phyloP scores from a whole-genome alignment of 2,797 vertebrate species.

The Calcarius lapponicus region DNA sequence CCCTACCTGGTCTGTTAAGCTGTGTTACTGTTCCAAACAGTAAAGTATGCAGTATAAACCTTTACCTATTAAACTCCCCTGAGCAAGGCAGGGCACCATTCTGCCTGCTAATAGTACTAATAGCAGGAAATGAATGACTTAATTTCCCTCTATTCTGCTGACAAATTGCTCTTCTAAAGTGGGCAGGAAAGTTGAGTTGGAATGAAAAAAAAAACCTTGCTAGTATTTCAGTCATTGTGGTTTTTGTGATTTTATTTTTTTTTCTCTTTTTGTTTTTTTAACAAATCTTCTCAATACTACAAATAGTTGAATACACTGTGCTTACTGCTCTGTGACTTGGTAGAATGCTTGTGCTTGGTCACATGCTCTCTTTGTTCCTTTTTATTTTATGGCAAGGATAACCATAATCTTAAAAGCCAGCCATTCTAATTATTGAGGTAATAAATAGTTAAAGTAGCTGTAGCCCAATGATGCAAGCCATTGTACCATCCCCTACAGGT shows the following conservation, averaged over 20 bases:
- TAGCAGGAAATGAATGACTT: neutral
- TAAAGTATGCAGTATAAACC: neutral
- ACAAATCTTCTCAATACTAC: neutral
- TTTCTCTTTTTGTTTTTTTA: neutral
- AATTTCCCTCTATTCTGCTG: neutral
- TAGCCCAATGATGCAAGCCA: neutral
- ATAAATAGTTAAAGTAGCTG: neutral
- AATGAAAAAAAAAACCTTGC: neutral
- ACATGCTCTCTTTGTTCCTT: neutral
- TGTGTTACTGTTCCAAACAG: neutral
- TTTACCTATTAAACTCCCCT: neutral
- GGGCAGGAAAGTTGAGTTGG: neutral
- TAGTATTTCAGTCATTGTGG: neutral
- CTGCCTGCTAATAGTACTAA: neutral
- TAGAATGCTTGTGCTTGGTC: neutral
- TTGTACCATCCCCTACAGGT: neutral
- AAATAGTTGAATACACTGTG: neutral
- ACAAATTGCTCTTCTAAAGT: neutral
- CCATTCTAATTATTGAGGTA: neutral
- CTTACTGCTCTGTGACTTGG: neutral
- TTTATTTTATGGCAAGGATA: neutral
- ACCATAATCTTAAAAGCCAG: neutral
- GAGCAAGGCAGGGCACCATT: neutral
- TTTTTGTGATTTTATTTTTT: neutral
- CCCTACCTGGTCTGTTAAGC: neutral